These are phyloP conservation scores for Hylaeus volcanicus DNA, from an alignment of 1,140 invertebrate species.

Conservation along the genomic window DNA sequence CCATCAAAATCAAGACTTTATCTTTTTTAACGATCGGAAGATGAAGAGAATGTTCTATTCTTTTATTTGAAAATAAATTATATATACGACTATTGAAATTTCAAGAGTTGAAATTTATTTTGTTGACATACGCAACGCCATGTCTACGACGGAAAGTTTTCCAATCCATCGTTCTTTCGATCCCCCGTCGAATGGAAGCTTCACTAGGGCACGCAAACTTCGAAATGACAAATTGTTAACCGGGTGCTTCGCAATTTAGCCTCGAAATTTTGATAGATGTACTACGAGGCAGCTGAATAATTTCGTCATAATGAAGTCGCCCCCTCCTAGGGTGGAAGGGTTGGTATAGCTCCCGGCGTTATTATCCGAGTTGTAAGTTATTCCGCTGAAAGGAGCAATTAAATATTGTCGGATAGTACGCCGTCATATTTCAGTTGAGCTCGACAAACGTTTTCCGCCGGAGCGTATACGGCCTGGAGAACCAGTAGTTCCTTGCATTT, in stretches of 20 bases:
- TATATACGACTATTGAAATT: no score
- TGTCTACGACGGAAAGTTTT: no score
- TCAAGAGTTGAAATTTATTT: no score
- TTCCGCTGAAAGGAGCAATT: slow-evolving; percentile 56
- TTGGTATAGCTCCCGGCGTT: slow-evolving; percentile 33
- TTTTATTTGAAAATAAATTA: no score
- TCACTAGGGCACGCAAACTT: neutral
- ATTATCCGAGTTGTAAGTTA: slow-evolving; percentile 51
- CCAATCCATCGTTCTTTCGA: neutral
- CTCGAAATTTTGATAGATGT: slow-evolving; percentile 14
- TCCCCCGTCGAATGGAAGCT: neutral
- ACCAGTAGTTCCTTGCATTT: slow-evolving; percentile 57
- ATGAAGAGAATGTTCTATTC: no score
- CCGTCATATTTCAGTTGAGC: slow-evolving; percentile 54
- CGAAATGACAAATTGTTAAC: neutral
- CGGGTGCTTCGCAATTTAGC: neutral
- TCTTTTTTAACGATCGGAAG: no score
- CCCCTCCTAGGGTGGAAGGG: slow-evolving; percentile 12
- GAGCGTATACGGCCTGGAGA: slow-evolving; percentile 30
- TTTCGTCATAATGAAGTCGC: slow-evolving; percentile 35
- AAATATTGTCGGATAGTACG: slow-evolving; percentile 56
- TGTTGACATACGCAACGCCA: no score
- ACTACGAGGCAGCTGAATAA: slow-evolving; percentile 21
- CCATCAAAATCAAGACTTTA: no score
- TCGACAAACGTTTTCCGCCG: slow-evolving; percentile 58